Evolutionary conservation across 2,888 invertebrate genomes (phyloP).

Genomic region (Dastarcus helophoroides): DNA sequence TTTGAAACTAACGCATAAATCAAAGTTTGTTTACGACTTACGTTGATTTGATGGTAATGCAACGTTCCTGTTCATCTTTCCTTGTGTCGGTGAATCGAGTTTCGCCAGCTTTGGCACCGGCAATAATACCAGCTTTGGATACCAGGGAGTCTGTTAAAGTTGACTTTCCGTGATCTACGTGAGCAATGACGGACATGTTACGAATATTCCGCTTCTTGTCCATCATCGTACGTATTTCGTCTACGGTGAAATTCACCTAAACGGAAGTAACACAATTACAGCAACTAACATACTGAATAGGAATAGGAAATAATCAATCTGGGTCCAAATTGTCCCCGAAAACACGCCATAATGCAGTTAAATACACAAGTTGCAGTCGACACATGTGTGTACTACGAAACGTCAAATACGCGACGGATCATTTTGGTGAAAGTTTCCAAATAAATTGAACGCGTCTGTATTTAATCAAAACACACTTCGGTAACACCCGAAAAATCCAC

Average conservation of each 20-base stretch:
- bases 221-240: slow-evolving; percentile 99
- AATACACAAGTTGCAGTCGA: too few relatives aligned
- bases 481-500: too few relatives aligned
- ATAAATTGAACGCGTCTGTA: too few relatives aligned
- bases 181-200: slow-evolving; percentile 99
- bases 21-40: slow-evolving; percentile 43
- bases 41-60: slow-evolving; percentile 99
- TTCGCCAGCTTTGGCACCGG: slow-evolving; percentile 96
- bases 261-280: slow-evolving; percentile 17
- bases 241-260: slow-evolving; percentile 99
- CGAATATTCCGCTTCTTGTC: slow-evolving; percentile 99
- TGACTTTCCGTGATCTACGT: slow-evolving; percentile 99
- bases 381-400: too few relatives aligned
- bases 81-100: slow-evolving; percentile 98
- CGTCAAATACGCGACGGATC: too few relatives aligned
- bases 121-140: slow-evolving; percentile 99
- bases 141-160: slow-evolving; percentile 98
- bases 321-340: too few relatives aligned
- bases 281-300: not conserved
- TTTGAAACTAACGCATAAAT: slow-evolving; percentile 1
- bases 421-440: too few relatives aligned
- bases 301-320: not conserved
- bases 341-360: too few relatives aligned
- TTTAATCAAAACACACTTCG: too few relatives aligned
- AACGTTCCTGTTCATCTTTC: slow-evolving; percentile 99